Conservation (phyloP, 2,888 invertebrate species). For the Drosophila flavopinicola region DNA sequence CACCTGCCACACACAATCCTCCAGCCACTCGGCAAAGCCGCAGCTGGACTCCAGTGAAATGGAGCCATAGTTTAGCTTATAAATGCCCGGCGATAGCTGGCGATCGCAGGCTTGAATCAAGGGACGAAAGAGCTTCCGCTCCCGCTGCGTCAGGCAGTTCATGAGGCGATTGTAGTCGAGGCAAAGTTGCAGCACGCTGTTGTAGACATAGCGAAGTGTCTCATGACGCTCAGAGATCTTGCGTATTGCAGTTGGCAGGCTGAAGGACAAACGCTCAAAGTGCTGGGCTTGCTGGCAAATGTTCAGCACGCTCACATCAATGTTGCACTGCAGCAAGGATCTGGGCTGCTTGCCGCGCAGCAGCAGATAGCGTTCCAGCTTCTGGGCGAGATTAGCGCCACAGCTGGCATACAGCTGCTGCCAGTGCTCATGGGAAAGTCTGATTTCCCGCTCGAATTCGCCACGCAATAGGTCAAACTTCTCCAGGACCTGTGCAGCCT, state of each 20-base stretch:
- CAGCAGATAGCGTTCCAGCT: conserved; percentile 90
- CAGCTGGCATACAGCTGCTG: conserved; percentile 73
- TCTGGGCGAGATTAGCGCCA: conserved; percentile 86
- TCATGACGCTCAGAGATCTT: conserved; percentile 87
- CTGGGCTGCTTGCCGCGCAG: conserved; percentile 87
- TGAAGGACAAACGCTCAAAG: conserved; percentile 89
- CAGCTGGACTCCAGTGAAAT: conserved; percentile 87
- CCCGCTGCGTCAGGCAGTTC: conserved; percentile 90
- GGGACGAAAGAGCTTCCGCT: conserved; percentile 91
- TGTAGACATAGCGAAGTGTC: conserved; percentile 87
- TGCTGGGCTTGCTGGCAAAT: conserved; percentile 90
- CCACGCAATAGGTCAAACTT: conserved; percentile 85
- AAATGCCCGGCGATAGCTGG: conserved; percentile 90
- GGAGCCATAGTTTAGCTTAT: conserved; percentile 90
- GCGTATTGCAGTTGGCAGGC: conserved; percentile 88
- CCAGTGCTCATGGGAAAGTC: conserved; percentile 86
- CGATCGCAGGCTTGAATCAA: conserved; percentile 87
- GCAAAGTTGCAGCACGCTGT: conserved; percentile 89
- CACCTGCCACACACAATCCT: conserved; percentile 84
- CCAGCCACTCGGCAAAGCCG: conserved; percentile 69
- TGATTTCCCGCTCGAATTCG: conserved; percentile 84
- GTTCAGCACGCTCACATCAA: conserved; percentile 88
- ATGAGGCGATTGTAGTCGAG: conserved; percentile 92
- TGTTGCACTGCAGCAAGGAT: conserved; percentile 91
- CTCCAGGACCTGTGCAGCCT: conserved; percentile 86